Percentiles rank a stretch among this genome's conserved stretches.
Evolutionary conservation across 2,113 vertebrate species (phyloP).

Genomic region (Dipodomys merriami): DNA sequence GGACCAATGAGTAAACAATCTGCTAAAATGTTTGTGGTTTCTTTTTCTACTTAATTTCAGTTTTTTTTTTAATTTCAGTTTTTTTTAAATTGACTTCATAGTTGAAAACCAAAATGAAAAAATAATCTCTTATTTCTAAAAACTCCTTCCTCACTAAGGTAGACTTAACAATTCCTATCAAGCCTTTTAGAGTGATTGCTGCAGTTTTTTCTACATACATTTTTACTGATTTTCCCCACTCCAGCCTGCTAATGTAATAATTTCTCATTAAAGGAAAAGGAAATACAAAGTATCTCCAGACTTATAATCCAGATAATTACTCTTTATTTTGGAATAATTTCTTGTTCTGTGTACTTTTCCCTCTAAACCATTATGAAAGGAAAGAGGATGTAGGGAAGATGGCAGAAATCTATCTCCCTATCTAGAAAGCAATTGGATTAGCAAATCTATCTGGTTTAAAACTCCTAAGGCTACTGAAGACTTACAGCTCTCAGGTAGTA

Average conservation of each 20-base stretch:
- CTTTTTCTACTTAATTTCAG: conserved; percentile 13
- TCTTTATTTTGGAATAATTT: conserved; percentile 36
- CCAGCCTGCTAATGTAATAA: neutral
- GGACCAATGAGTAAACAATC: neutral
- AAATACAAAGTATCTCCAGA: neutral
- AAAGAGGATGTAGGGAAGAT: neutral
- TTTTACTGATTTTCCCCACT: neutral
- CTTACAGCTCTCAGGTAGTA: neutral
- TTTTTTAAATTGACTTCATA: neutral
- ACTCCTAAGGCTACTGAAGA: neutral
- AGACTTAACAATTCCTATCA: neutral
- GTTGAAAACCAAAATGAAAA: conserved; percentile 26
- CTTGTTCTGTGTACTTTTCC: neutral
- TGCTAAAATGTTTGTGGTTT: neutral
- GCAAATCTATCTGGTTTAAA: neutral
- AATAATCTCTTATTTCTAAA: neutral
- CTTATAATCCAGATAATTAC: conserved; percentile 11
- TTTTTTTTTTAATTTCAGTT: too few relatives aligned
- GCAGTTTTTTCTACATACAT: neutral
- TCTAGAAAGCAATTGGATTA: neutral
- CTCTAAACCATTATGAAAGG: neutral
- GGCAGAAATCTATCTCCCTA: neutral
- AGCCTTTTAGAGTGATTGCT: conserved; percentile 39
- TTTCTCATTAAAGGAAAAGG: neutral
- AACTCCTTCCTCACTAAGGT: neutral